Conservation (phyloP, 2,888 invertebrate genomes). For the Vesta saturnalis region DNA sequence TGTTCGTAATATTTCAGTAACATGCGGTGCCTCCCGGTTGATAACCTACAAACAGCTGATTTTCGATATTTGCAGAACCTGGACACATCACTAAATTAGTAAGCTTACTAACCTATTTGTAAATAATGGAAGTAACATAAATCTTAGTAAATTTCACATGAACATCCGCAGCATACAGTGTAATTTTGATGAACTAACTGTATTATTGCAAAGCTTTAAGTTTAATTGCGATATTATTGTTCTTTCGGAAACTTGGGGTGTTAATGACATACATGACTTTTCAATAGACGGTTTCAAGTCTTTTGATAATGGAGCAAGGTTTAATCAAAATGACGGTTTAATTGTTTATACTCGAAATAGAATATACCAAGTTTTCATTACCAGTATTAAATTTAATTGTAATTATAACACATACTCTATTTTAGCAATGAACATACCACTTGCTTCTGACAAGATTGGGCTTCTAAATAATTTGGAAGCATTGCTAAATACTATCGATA, state of each 20-base stretch:
- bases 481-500: background rate
- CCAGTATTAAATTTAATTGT: too few species aligned
- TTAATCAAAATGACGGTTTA: slow-evolving; percentile 9
- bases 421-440: too few species aligned
- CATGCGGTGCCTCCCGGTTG: background rate
- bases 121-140: background rate
- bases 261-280: background rate
- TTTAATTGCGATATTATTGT: background rate
- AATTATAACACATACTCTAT: too few species aligned
- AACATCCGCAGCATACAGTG: background rate
- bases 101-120: background rate
- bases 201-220: slow-evolving; percentile 10
- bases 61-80: slow-evolving; percentile 1
- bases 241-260: background rate
- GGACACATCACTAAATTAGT: background rate
- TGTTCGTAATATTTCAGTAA: background rate
- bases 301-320: background rate
- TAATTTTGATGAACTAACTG: background rate
- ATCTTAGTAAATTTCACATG: background rate
- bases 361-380: background rate
- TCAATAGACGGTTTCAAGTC: background rate
- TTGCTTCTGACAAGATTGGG: too few species aligned
- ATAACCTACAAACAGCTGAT: background rate
- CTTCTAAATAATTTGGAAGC: too few species aligned
- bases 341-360: slow-evolving; percentile 2